Conservation (phyloP, 2,888 invertebrate species). For the Mystacides longicornis region DNA sequence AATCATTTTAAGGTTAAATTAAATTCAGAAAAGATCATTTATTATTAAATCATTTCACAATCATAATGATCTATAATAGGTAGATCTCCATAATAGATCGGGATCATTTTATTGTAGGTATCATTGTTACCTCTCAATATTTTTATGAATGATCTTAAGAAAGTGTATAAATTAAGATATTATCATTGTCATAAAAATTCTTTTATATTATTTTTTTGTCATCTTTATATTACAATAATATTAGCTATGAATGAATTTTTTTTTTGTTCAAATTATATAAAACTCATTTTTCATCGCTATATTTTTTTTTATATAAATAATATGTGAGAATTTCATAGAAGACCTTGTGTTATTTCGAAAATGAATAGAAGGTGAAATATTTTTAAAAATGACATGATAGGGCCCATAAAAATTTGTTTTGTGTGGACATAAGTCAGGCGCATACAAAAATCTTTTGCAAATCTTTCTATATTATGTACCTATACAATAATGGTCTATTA, state of each 20-base stretch:
- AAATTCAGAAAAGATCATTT: no score
- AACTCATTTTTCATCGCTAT: not conserved
- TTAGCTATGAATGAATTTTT: conserved; percentile 14
- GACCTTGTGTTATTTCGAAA: no score
- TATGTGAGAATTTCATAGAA: not conserved
- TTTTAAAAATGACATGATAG: conserved; percentile 11
- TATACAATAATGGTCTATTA: no score
- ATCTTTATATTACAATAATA: no score
- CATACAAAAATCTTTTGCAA: not conserved
- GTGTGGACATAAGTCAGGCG: conserved; percentile 22
- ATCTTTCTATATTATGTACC: no score
- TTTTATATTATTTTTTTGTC: conserved; percentile 2
- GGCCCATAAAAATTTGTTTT: conserved; percentile 26
- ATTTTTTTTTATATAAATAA: not conserved
- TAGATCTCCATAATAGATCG: not conserved
- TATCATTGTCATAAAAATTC: conserved; percentile 6
- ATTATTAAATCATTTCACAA: no score
- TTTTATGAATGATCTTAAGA: conserved; percentile 23
- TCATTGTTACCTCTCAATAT: conserved; percentile 11
- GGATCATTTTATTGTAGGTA: not conserved
- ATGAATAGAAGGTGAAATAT: not conserved
- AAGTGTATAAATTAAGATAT: conserved; percentile 23
- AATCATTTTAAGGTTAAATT: no score
- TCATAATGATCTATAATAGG: no score
- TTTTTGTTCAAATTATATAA: not conserved